Conservation (phyloP, 2,113 vertebrate species). For the Poicephalus meyeri region DNA sequence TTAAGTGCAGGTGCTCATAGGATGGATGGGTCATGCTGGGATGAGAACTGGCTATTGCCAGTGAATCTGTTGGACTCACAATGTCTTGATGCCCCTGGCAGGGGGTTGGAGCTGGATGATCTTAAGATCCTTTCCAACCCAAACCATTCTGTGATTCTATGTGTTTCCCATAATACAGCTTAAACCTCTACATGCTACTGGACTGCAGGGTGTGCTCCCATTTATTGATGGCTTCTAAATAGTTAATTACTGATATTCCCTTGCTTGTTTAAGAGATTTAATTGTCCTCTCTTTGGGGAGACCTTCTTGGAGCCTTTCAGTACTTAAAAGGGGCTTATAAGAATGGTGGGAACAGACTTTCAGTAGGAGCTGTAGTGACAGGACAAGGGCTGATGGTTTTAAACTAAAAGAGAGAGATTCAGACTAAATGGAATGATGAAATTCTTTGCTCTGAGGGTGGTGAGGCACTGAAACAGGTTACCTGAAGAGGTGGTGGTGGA, state of each 20-base stretch:
- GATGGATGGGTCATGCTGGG: not conserved
- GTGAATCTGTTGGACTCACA: not conserved
- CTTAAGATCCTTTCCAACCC: not conserved
- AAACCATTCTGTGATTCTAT: not conserved
- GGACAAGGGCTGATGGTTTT: not conserved
- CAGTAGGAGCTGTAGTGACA: rapidly evolving
- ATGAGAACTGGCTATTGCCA: not conserved
- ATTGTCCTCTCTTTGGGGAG: not conserved
- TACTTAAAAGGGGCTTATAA: not conserved
- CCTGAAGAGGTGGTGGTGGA: not conserved
- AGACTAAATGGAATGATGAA: not conserved
- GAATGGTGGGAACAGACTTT: not conserved
- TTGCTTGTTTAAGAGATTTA: not conserved
- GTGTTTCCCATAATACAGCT: not conserved
- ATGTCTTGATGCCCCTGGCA: not conserved
- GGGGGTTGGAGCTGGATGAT: not conserved
- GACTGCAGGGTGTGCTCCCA: not conserved
- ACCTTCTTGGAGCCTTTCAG: not conserved
- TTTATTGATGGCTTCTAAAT: not conserved
- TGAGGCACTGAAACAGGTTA: not conserved
- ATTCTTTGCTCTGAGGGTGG: rapidly evolving
- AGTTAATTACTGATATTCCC: not conserved
- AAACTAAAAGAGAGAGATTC: not conserved
- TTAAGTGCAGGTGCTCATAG: not conserved
- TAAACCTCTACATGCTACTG: rapidly evolving